These are phyloP conservation scores for Drosophila histrio DNA, from an alignment of 2,888 invertebrate species.

Conservation along the genomic window DNA sequence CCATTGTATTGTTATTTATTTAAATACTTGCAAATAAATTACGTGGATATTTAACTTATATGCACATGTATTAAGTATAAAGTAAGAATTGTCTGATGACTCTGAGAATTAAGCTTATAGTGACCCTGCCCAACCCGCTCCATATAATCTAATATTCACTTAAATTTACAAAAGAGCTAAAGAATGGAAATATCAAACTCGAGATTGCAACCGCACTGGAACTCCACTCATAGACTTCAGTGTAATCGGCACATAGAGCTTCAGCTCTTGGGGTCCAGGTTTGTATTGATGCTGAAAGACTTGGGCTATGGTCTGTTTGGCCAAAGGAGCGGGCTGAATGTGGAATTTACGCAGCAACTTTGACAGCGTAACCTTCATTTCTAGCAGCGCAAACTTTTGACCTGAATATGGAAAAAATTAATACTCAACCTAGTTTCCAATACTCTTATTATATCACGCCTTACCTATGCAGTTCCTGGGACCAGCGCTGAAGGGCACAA, in stretches of 20 bases:
- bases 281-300: constrained; percentile 28
- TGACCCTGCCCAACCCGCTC: background rate
- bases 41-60: too few species aligned
- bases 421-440: background rate
- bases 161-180: too few species aligned
- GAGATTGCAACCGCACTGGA: constrained; percentile 32
- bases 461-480: constrained; percentile 85
- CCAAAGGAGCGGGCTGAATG: constrained; percentile 81
- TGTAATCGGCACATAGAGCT: constrained; percentile 41
- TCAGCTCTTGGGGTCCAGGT: constrained; percentile 46
- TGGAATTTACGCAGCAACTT: constrained; percentile 85
- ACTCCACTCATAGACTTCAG: constrained; percentile 54
- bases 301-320: constrained; percentile 78
- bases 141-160: too few species aligned
- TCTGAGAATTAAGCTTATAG: background rate
- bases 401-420: constrained; percentile 54
- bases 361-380: constrained; percentile 85
- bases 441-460: background rate
- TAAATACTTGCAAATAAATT: background rate
- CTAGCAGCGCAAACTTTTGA: constrained; percentile 85
- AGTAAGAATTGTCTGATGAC: background rate
- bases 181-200: constrained; percentile 7
- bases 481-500: constrained; percentile 87
- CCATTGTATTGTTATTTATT: background rate
- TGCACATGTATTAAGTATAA: background rate